Percentiles rank a stretch among this genome's conserved stretches.
Evolutionary conservation across 2,797 vertebrate species (phyloP).

Genomic region (Knipowitschia caucasica): DNA sequence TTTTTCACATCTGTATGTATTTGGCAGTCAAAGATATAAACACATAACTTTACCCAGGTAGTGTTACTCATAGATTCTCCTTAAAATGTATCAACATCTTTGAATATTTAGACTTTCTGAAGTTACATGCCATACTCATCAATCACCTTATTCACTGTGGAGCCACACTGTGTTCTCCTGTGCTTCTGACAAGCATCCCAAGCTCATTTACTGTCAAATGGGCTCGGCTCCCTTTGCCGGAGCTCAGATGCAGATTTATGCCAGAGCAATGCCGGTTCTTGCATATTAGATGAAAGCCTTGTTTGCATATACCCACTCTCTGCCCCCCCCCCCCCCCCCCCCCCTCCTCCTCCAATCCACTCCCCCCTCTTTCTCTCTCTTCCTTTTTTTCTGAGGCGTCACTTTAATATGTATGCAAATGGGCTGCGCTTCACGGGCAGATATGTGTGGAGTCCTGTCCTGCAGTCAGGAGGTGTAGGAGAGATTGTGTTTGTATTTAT

Average conservation of each 20-base stretch:
- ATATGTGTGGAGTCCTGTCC: conserved; percentile 83
- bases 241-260: conserved; percentile 79
- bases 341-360: conserved; percentile 28
- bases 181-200: conserved; percentile 64
- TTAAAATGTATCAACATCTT: conserved; percentile 16
- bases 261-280: conserved; percentile 73
- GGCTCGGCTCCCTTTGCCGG: conserved; percentile 64
- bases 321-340: conserved; percentile 34
- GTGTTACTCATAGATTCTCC: background rate
- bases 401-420: conserved; percentile 99
- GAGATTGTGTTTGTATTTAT: conserved; percentile 80
- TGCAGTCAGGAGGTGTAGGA: conserved; percentile 85
- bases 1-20: conserved; percentile 10
- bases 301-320: conserved; percentile 76
- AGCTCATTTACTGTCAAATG: conserved; percentile 73
- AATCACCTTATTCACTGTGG: conserved; percentile 56
- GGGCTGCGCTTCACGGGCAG: conserved; percentile 83
- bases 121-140: conserved; percentile 55
- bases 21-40: conserved; percentile 9
- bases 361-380: conserved; percentile 71
- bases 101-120: conserved; percentile 38
- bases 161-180: conserved; percentile 55
- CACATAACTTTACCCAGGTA: background rate
- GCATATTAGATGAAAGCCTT: conserved; percentile 81
- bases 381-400: conserved; percentile 90